Conservation (phyloP, 1,140 invertebrate species). For the Lithobius niger region DNA sequence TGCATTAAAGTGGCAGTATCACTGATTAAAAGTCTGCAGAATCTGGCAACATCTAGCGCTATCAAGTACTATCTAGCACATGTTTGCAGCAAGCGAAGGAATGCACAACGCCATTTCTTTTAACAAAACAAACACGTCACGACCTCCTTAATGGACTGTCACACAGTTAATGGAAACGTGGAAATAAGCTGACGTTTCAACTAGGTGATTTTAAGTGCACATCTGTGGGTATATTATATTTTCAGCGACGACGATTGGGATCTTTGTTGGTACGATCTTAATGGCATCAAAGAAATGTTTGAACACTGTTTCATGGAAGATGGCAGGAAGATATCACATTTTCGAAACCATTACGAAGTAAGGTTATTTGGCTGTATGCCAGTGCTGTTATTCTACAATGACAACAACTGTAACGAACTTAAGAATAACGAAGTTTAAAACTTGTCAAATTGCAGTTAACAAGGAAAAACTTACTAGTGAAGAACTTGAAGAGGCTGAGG, state of each 20-base stretch:
- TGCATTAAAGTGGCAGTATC: too few relatives aligned
- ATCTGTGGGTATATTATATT: too few relatives aligned
- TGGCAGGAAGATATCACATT: slow-evolving; percentile 37
- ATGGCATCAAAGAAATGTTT: slow-evolving; percentile 22
- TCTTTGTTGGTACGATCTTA: slow-evolving; percentile 35
- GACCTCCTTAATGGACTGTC: too few relatives aligned
- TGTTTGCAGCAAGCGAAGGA: too few relatives aligned
- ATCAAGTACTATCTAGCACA: too few relatives aligned
- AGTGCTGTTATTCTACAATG: neutral
- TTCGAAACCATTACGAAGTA: slow-evolving; percentile 43
- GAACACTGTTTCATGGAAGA: slow-evolving; percentile 21
- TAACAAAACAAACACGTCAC: too few relatives aligned
- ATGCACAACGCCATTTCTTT: too few relatives aligned
- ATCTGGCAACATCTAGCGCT: too few relatives aligned
- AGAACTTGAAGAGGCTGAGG: slow-evolving; percentile 37
- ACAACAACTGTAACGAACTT: neutral
- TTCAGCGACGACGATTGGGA: slow-evolving; percentile 27
- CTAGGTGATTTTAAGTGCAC: too few relatives aligned
- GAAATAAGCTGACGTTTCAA: too few relatives aligned
- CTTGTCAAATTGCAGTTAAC: slow-evolving; percentile 29
- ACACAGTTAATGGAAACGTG: too few relatives aligned
- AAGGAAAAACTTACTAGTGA: slow-evolving; percentile 43
- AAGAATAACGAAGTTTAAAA: neutral
- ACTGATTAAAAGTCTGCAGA: too few relatives aligned
- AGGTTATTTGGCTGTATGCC: neutral